Evolutionary conservation across 2,113 vertebrate genomes (phyloP).

Genomic region (Callospermophilus lateralis): DNA sequence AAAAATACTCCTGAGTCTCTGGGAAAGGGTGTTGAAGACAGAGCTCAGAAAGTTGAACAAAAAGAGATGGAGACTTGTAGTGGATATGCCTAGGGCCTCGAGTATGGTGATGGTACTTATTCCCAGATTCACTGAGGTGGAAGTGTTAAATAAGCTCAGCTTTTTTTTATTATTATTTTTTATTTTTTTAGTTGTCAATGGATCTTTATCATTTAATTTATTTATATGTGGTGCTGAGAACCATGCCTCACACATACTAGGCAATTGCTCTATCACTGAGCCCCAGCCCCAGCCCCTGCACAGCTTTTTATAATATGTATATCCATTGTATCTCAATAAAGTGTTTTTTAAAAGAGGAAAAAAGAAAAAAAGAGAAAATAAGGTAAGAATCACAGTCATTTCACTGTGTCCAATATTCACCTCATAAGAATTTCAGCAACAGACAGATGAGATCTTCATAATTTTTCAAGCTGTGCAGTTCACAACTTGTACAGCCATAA

Average conservation of each 20-base stretch:
- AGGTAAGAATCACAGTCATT: too few relatives aligned
- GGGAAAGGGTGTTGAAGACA: not conserved
- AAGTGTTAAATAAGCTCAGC: not conserved
- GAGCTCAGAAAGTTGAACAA: not conserved
- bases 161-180: too few relatives aligned
- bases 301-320: not conserved
- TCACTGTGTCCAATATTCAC: not conserved
- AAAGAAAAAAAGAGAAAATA: not conserved
- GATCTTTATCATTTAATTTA: too few relatives aligned
- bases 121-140: not conserved
- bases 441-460: not conserved
- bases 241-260: too few relatives aligned
- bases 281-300: too few relatives aligned
- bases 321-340: not conserved
- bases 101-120: not conserved
- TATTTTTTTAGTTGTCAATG: too few relatives aligned
- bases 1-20: not conserved
- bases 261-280: too few relatives aligned
- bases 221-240: too few relatives aligned
- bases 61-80: not conserved
- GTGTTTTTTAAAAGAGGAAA: not conserved
- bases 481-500: rapidly evolving
- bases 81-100: not conserved
- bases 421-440: not conserved
- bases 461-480: not conserved